These are phyloP conservation scores for Chondrosia reniformis DNA, from an alignment of 37 sponge, comb jelly and placozoan species.

Conservation along the genomic window DNA sequence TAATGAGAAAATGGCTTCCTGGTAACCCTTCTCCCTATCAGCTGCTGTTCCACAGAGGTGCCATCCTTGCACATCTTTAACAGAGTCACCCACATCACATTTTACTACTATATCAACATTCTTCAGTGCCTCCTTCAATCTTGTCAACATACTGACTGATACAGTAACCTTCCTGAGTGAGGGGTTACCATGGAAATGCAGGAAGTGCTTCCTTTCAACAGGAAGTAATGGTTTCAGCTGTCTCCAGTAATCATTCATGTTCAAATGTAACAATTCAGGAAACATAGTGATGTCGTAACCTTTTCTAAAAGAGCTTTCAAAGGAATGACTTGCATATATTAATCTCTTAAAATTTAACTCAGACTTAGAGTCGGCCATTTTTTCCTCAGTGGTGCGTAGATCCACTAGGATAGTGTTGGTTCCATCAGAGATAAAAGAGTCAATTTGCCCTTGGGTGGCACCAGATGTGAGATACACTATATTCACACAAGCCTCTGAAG, in stretches of 20 bases:
- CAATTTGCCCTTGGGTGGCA: background rate
- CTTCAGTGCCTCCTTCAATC: background rate
- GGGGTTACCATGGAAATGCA: slow-evolving; percentile 68
- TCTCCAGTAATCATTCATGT: slow-evolving; percentile 16
- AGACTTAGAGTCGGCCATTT: background rate
- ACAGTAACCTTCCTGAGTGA: background rate
- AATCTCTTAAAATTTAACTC: no score
- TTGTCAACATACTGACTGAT: background rate
- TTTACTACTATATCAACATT: slow-evolving; percentile 14
- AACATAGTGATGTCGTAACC: slow-evolving; percentile 49
- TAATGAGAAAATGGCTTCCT: slow-evolving; percentile 67
- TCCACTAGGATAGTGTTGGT: slow-evolving; percentile 58
- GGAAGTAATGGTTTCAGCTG: slow-evolving; percentile 47
- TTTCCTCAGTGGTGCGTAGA: background rate
- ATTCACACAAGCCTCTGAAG: background rate
- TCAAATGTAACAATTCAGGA: slow-evolving; percentile 16
- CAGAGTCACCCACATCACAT: slow-evolving; percentile 16
- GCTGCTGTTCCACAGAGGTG: slow-evolving; percentile 36
- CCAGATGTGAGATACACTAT: no score
- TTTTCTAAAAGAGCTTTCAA: background rate
- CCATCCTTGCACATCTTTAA: slow-evolving; percentile 43
- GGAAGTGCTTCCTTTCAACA: slow-evolving; percentile 38
- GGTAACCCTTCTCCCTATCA: background rate
- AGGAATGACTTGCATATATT: background rate
- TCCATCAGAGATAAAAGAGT: background rate